Percentiles rank a stretch among this genome's conserved stretches.
Conservation (phyloP, 2,888 invertebrate species). For the Drosophila nr. perissopoda region DNA sequence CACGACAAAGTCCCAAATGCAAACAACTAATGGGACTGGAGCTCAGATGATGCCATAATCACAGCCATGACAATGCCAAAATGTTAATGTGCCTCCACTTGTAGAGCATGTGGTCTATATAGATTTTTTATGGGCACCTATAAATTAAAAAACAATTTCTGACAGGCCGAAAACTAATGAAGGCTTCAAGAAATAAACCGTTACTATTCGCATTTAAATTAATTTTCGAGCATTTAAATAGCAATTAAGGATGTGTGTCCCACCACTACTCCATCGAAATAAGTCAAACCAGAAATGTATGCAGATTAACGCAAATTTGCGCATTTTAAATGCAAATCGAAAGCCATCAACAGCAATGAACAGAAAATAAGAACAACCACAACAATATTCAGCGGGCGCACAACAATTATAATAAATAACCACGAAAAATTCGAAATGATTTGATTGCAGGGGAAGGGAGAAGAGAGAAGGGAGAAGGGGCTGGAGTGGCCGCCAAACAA, state of each 20-base stretch:
- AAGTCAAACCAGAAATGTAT: conserved; percentile 33
- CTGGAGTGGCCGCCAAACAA: conserved; percentile 31
- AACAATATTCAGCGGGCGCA: conserved; percentile 43
- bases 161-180: conserved; percentile 17
- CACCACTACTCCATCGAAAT: conserved; percentile 8
- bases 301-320: conserved; percentile 66
- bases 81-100: conserved; percentile 49
- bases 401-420: conserved; percentile 75
- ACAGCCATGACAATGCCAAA: conserved; percentile 64
- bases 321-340: conserved; percentile 73
- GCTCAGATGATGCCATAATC: conserved; percentile 59
- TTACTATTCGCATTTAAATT: conserved; percentile 50
- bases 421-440: conserved; percentile 63
- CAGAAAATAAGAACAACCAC: conserved; percentile 20
- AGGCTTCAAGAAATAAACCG: conserved; percentile 22
- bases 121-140: conserved; percentile 59
- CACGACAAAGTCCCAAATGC: conserved; percentile 24
- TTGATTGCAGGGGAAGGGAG: conserved; percentile 29
- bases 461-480: neutral
- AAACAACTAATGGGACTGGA: conserved; percentile 42
- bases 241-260: conserved; percentile 53
- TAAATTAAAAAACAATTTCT: conserved; percentile 77
- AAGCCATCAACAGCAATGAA: conserved; percentile 35
- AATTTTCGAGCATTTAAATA: conserved; percentile 68
- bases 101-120: conserved; percentile 3